Base-by-base conservation (phyloP, 2,113 vertebrate species). In the Climacteris rufus region DNA sequence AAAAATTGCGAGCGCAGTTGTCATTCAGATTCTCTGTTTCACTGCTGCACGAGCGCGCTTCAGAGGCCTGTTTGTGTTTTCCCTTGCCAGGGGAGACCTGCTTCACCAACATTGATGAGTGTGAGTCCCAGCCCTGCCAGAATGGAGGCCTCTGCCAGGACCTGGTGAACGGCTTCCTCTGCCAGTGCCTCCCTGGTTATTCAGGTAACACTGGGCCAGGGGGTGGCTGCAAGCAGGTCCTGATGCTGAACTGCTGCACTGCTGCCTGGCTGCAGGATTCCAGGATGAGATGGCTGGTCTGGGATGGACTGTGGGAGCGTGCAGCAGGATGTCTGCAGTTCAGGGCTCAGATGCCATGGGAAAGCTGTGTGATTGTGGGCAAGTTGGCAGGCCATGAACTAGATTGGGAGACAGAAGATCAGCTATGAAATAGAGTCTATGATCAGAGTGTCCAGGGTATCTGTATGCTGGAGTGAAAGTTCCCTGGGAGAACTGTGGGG, bases 141-240 rank as follows among this genome's bases (percentile, higher is more conserved):
- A 98, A 98, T 6, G 98, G 98, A 52, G 99, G 98, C 44, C 95
- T 64, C 94, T 99, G 99, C 61, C 61, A 96, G 83, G 99, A 99
- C 95, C 95, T 97, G 74, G 87, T 98, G 81, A 98, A 98, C 49
- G 93, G 98, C 44, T 99, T 99, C 97, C 94, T 81, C 4, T 99
- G 99, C 40, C 87, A 92, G 18, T 99, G 99, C 95, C 96, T 82
- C 1, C 96, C 96, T 2, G 99, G 99, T 31, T 99, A 98, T 66
- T 98, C 98, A 98, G 99, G 99, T 99, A 97, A 80, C 9, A 31
- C 6, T 39, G 85, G 35, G 25, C 16, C 42, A 24, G 22, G 37
- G 39, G 52, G 18, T 54, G 69, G 18, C 79, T 77, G 52, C 7
- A 25, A 7, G 17, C 22, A 2, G 2, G 18, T 35, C 37, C 56